Conservation (phyloP, 1,140 invertebrate genomes). For the Luehdorfia chinensis region DNA sequence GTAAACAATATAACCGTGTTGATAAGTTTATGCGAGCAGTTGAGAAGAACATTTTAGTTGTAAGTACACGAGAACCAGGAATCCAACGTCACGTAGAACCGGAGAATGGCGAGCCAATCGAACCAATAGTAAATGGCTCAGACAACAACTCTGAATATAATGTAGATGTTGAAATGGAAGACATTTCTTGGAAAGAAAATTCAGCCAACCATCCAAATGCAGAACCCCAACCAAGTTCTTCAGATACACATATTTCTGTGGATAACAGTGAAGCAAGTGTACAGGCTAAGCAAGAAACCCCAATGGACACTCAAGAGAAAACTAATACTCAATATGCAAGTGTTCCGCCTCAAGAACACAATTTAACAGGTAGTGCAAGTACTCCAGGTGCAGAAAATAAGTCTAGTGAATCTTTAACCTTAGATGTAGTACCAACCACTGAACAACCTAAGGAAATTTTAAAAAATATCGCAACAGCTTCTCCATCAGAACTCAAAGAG, state of each 20-base stretch:
- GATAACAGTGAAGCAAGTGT: constrained; percentile 56
- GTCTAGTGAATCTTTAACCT: constrained; percentile 18
- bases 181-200: constrained; percentile 78
- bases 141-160: constrained; percentile 81
- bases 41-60: constrained; percentile 96
- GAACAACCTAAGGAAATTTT: constrained; percentile 24
- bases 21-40: constrained; percentile 98
- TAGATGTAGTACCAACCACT: constrained; percentile 23
- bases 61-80: constrained; percentile 95
- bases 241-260: constrained; percentile 58
- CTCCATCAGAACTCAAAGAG: constrained; percentile 28
- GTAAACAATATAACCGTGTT: constrained; percentile 95
- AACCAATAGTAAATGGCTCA: constrained; percentile 78
- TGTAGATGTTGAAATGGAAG: constrained; percentile 84
- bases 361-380: constrained; percentile 20
- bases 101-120: constrained; percentile 82
- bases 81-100: constrained; percentile 77
- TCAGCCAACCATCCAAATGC: constrained; percentile 34
- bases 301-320: constrained; percentile 46
- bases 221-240: constrained; percentile 66
- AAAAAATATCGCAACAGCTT: constrained; percentile 23
- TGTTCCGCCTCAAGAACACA: constrained; percentile 45
- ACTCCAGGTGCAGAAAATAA: constrained; percentile 33
- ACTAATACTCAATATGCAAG: constrained; percentile 43
- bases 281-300: constrained; percentile 45